Conservation (phyloP, 64 coral and sea anemone genomes). For the Actinia tenebrosa region DNA sequence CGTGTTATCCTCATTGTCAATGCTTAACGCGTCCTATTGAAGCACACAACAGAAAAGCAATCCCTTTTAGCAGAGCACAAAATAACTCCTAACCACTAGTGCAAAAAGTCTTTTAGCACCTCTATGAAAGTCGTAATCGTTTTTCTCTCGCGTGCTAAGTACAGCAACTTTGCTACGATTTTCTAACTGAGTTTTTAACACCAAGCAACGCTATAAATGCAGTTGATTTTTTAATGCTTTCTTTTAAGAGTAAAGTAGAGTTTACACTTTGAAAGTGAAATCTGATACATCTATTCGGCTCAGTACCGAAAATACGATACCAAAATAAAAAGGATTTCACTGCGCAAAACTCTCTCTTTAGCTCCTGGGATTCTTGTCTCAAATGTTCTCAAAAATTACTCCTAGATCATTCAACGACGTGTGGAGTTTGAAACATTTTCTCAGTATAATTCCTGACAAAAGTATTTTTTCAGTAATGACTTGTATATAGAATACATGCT, state of each 20-base stretch:
- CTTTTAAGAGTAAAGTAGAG: not conserved
- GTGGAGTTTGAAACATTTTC: not conserved
- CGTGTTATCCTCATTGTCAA: not conserved
- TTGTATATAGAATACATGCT: not conserved
- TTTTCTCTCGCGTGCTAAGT: not conserved
- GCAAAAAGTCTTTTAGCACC: not conserved
- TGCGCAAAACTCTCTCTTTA: not conserved
- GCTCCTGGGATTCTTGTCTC: not conserved
- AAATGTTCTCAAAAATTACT: not conserved
- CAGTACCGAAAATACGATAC: not conserved
- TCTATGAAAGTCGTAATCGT: not conserved
- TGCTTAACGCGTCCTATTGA: not conserved
- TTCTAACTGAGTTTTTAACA: not conserved
- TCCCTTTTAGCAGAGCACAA: not conserved
- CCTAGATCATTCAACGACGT: too few species aligned
- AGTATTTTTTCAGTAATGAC: not conserved
- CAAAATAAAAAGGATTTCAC: not conserved
- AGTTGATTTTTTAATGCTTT: not conserved
- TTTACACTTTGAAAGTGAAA: slow-evolving; percentile 4
- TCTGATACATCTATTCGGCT: not conserved
- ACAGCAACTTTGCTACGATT: not conserved
- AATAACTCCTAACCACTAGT: not conserved
- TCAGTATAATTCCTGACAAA: not conserved
- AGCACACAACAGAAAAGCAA: not conserved
- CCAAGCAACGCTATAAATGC: not conserved